Conservation (phyloP, 1,140 invertebrate species). For the Lucilia cuprina region DNA sequence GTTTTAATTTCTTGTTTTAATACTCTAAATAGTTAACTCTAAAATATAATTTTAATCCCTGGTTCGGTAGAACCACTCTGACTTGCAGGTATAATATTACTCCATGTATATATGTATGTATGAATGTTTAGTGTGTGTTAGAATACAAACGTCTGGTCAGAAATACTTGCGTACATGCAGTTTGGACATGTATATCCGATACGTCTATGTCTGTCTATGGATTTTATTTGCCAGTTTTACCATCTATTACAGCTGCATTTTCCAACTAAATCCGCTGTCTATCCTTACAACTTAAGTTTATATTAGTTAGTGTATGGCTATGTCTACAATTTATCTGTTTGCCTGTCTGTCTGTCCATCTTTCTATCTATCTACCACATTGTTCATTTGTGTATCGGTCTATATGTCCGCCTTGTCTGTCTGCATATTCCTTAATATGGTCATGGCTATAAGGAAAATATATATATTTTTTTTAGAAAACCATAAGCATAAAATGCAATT, state of each 20-base stretch:
- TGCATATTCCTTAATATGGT: neutral
- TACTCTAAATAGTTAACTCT: too few relatives aligned
- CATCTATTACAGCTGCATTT: conserved; percentile 14
- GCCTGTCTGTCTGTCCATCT: neutral
- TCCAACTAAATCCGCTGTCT: conserved; percentile 27
- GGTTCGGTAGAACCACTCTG: too few relatives aligned
- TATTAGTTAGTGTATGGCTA: neutral
- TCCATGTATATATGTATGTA: too few relatives aligned
- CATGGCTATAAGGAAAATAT: conserved; percentile 7
- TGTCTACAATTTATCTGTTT: neutral
- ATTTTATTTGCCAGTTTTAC: neutral
- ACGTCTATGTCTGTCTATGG: neutral
- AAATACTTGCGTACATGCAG: neutral
- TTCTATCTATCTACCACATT: neutral
- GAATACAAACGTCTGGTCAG: neutral
- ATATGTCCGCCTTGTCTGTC: neutral
- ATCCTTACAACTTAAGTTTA: neutral
- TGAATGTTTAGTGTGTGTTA: too few relatives aligned
- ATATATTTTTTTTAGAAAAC: conserved; percentile 3
- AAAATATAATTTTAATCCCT: too few relatives aligned
- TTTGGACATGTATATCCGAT: neutral
- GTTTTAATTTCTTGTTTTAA: too few relatives aligned
- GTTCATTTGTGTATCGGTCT: neutral
- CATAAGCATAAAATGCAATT: conserved; percentile 24
- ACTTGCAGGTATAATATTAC: too few relatives aligned